Evolutionary conservation across 2,113 vertebrate genomes (phyloP).

Genomic region (Chloropsis hardwickii): DNA sequence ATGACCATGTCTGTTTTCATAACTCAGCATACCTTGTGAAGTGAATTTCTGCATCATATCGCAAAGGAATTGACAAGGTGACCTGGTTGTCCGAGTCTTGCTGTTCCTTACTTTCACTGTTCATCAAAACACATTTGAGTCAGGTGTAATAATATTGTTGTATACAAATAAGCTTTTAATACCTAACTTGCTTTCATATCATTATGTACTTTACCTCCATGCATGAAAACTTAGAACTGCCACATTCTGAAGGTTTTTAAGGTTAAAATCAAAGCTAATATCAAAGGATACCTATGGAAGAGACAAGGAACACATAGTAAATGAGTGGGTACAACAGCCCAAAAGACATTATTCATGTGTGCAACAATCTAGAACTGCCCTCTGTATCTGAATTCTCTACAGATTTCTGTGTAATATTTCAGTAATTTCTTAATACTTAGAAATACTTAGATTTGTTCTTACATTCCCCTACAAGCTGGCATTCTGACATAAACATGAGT

Average conservation of each 20-base stretch:
- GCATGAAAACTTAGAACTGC: constrained; percentile 77
- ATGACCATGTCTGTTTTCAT: neutral
- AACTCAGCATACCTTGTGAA: constrained; percentile 77
- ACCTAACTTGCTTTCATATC: neutral
- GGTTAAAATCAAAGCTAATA: constrained; percentile 87
- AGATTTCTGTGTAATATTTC: neutral
- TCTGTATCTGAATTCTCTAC: neutral
- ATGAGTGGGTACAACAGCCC: neutral
- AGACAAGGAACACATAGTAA: neutral
- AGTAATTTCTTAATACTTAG: neutral
- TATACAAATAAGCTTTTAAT: neutral
- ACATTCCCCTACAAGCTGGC: neutral
- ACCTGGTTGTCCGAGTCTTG: constrained; percentile 76
- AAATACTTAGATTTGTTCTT: neutral
- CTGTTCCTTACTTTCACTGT: constrained; percentile 83
- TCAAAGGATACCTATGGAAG: constrained; percentile 79
- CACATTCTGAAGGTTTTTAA: constrained; percentile 76
- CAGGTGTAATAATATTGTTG: neutral
- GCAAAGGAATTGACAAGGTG: constrained; percentile 74
- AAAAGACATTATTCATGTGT: neutral
- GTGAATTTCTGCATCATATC: constrained; percentile 84
- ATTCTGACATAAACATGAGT: neutral
- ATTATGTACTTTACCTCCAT: constrained; percentile 74
- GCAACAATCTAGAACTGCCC: neutral
- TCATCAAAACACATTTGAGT: constrained; percentile 14